These are phyloP conservation scores for Gadopsis bispinosus DNA, from an alignment of 2,797 vertebrate species.

Conservation along the genomic window DNA sequence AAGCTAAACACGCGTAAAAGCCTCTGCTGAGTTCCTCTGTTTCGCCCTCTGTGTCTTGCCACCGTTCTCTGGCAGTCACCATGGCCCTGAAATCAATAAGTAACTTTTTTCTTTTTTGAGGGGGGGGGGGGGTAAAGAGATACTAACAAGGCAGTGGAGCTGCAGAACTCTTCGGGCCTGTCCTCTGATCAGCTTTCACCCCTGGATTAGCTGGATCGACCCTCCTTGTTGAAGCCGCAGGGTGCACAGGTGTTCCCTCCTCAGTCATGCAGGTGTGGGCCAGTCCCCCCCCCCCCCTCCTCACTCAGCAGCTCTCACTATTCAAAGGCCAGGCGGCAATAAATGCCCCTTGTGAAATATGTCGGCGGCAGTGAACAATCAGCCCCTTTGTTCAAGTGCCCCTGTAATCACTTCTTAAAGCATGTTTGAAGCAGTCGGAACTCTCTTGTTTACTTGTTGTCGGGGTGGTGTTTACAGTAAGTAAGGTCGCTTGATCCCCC, in stretches of 20 bases:
- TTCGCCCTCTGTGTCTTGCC: slow-evolving; percentile 57
- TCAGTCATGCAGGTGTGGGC: slow-evolving; percentile 85
- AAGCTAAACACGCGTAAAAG: slow-evolving; percentile 25
- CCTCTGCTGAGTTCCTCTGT: slow-evolving; percentile 56
- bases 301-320: slow-evolving; percentile 77
- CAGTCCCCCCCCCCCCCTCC: slow-evolving; percentile 45
- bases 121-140: slow-evolving; percentile 34
- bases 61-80: slow-evolving; percentile 53
- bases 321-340: slow-evolving; percentile 81
- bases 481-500: slow-evolving; percentile 44
- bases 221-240: slow-evolving; percentile 78
- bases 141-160: slow-evolving; percentile 63
- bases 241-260: slow-evolving; percentile 86
- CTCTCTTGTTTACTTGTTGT: slow-evolving; percentile 69
- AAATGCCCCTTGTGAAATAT: slow-evolving; percentile 80
- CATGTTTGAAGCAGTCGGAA: slow-evolving; percentile 37
- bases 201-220: slow-evolving; percentile 73
- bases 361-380: slow-evolving; percentile 77
- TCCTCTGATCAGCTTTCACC: slow-evolving; percentile 83
- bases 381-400: slow-evolving; percentile 66
- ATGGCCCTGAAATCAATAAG: slow-evolving; percentile 71
- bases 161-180: slow-evolving; percentile 68
- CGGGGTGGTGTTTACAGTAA: neutral
- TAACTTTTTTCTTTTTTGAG: slow-evolving; percentile 37
- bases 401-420: slow-evolving; percentile 65